Conservation (phyloP, 2,113 vertebrate genomes). For the Petrocephalus microphthalmus region DNA sequence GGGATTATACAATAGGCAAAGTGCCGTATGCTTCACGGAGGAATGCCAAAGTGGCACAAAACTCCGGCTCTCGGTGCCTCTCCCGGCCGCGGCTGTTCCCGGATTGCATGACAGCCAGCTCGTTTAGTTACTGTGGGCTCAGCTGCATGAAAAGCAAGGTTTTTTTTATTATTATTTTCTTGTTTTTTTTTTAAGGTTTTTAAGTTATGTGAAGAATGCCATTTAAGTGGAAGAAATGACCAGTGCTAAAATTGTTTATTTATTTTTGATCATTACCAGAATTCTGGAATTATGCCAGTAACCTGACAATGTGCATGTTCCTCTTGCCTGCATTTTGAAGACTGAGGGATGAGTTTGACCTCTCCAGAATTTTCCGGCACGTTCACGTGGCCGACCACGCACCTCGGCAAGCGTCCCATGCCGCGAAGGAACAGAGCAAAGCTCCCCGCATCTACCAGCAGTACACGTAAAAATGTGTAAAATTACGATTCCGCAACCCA, state of each 20-base stretch:
- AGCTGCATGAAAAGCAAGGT: not conserved
- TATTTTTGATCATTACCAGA: not conserved
- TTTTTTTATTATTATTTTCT: not conserved
- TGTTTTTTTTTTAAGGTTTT: not conserved
- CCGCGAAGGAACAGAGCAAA: not conserved
- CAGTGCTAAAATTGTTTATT: not conserved
- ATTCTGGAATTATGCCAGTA: not conserved
- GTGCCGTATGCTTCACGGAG: constrained; percentile 9
- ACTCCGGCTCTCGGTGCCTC: not conserved
- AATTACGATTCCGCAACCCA: not conserved
- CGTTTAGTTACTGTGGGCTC: not conserved
- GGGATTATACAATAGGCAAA: constrained; percentile 23
- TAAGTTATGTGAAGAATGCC: not conserved
- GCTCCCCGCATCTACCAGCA: not conserved
- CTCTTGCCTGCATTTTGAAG: not conserved
- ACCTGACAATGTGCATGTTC: not conserved
- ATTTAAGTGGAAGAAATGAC: not conserved
- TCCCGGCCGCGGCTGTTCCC: not conserved
- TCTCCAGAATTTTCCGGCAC: not conserved
- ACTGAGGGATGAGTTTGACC: not conserved
- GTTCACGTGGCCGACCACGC: not conserved
- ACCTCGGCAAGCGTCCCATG: not conserved
- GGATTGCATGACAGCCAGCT: not conserved
- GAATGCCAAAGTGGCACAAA: constrained; percentile 4
- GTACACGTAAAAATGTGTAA: not conserved